These are phyloP conservation scores for Amblyopsis rosae DNA, from an alignment of 2,113 vertebrate species.

Conservation along the genomic window DNA sequence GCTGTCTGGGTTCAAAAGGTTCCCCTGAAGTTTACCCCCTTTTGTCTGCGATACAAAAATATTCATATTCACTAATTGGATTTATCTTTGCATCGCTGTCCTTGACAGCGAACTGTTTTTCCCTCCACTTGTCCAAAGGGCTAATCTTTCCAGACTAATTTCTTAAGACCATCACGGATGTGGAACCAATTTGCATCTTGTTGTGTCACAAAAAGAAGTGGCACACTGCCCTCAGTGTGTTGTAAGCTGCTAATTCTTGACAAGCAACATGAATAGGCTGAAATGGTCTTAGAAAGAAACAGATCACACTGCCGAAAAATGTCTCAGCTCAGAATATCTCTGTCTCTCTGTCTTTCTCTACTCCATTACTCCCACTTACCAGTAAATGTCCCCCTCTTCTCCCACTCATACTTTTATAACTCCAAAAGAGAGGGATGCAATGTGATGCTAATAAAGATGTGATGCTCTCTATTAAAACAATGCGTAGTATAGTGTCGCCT, in stretches of 20 bases:
- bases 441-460: neutral
- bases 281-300: conserved; percentile 19
- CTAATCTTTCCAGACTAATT: conserved; percentile 48
- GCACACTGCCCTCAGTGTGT: conserved; percentile 25
- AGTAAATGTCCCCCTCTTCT: neutral
- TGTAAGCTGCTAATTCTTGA: conserved; percentile 6
- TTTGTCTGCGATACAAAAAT: conserved; percentile 44
- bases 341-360: neutral
- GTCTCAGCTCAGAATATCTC: conserved; percentile 16
- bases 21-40: conserved; percentile 36
- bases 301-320: conserved; percentile 18
- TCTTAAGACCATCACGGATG: conserved; percentile 42
- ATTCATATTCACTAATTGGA: conserved; percentile 63
- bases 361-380: conserved; percentile 7
- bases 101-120: conserved; percentile 40
- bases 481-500: conserved; percentile 25
- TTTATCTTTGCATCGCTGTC: conserved; percentile 60
- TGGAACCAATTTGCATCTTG: conserved; percentile 65
- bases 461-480: conserved; percentile 53
- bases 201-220: conserved; percentile 55
- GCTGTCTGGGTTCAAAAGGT: conserved; percentile 29
- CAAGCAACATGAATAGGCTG: conserved; percentile 4
- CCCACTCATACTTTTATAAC: neutral
- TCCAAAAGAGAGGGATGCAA: conserved; percentile 4
- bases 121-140: conserved; percentile 47